phyloP scores from a whole-genome alignment of 1,140 invertebrate genomes.

The Megalopta genalis region DNA sequence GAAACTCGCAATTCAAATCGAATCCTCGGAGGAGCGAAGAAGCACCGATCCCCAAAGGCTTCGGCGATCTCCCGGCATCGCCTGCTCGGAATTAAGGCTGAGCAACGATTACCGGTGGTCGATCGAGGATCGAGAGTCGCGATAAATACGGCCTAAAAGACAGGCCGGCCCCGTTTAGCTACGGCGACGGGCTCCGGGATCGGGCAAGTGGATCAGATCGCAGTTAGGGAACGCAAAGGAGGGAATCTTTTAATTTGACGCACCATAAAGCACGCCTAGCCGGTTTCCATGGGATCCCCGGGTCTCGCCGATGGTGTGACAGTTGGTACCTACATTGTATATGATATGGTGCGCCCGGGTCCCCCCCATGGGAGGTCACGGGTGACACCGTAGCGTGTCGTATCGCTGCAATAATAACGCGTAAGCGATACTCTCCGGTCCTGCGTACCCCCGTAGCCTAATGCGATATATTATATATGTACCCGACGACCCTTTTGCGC shows the following conservation, averaged over 20 bases:
- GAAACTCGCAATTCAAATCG: too few relatives aligned
- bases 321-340: slow-evolving; percentile 76
- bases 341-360: slow-evolving; percentile 63
- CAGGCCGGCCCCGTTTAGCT: slow-evolving; percentile 24
- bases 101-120: slow-evolving; percentile 4
- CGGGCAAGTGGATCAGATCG: slow-evolving; percentile 69
- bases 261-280: slow-evolving; percentile 79
- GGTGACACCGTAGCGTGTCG: slow-evolving; percentile 77
- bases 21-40: too few relatives aligned
- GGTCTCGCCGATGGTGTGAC: slow-evolving; percentile 66
- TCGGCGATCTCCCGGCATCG: slow-evolving; percentile 25
- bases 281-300: slow-evolving; percentile 69
- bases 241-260: slow-evolving; percentile 81
- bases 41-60: too few relatives aligned
- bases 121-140: slow-evolving; percentile 16
- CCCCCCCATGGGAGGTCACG: slow-evolving; percentile 76
- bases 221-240: slow-evolving; percentile 73
- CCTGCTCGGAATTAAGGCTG: slow-evolving; percentile 50
- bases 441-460: slow-evolving; percentile 51
- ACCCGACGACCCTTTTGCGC: slow-evolving; percentile 47
- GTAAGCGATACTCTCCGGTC: slow-evolving; percentile 75
- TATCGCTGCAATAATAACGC: slow-evolving; percentile 80
- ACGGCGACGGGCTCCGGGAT: slow-evolving; percentile 12
- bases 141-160: slow-evolving; percentile 15
- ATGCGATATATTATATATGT: slow-evolving; percentile 74